Base-by-base conservation (phyloP, 30 jellyfish, hydroid and myxozoan genomes). In the Hydractinia symbiolongicarpus region DNA sequence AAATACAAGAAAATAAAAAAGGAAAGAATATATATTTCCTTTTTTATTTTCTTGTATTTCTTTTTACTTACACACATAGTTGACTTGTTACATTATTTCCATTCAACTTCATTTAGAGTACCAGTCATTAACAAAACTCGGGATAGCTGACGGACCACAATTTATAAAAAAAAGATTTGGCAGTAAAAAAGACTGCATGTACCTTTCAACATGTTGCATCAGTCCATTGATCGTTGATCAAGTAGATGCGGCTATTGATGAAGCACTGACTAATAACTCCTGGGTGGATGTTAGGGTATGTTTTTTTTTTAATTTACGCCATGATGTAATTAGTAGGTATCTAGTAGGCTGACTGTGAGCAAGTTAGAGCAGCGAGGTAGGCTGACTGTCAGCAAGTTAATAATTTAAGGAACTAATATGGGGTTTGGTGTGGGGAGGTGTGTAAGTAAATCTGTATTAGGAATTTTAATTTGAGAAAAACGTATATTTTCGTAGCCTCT, bases 201-300 rank as follows among this genome's bases (percentile, higher is more conserved):
- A 75, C 74, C 80, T 89, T 71, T 88, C 82, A 58, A 89, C 95
- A 4, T 89, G 94, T 50, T 89, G 96, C 77, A 88, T 89, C 57
- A 88, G 95, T 15, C 53, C 83, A 66, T 68, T 66, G 50, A 79
- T 89, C 15, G 88, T 81, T 55, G 96, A 89, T 58, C 96, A 84
- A 50, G 58, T 84, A 69, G 96, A 89, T 73, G 94, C 96, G 83
- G 94, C 67, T 60, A 81, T 89, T 61, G 96, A 89, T 49, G 96
- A 89, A 61, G 88, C 95, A 9, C n/a, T 89, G 54, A 54, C 75
- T 4, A 66, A 84, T 15, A 85, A 84, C 8, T 49, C 82, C 76
- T 89, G 96, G 96, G 89, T 83, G 5, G 89, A 89, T 58, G 66
- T 88, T 4, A 72, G 72, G 90, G 96, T 88, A 16, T 6, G 89